phyloP scores from a whole-genome alignment of 1,140 invertebrate genomes.

The Drosophila sp. region DNA sequence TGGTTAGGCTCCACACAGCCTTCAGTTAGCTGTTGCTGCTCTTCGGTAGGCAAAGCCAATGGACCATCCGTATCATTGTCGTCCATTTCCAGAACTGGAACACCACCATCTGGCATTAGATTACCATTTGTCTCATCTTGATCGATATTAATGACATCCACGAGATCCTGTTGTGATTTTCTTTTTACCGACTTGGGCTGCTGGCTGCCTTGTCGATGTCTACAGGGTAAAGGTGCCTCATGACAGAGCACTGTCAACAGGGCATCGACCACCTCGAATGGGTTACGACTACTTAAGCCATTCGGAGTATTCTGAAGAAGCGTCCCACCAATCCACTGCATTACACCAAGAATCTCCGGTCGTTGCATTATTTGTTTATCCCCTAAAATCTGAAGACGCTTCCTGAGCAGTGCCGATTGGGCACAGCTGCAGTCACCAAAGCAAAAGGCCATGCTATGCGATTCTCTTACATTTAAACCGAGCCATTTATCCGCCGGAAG shows the following conservation, averaged over 20 bases:
- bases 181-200: conserved; percentile 36
- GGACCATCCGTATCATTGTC: conserved; percentile 25
- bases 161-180: conserved; percentile 67
- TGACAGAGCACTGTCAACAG: conserved; percentile 93
- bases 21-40: conserved; percentile 39
- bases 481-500: conserved; percentile 85
- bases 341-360: conserved; percentile 85
- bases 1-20: conserved; percentile 84
- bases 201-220: conserved; percentile 54
- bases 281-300: conserved; percentile 85
- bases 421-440: conserved; percentile 92
- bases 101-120: conserved; percentile 28
- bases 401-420: conserved; percentile 85
- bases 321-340: conserved; percentile 86
- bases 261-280: conserved; percentile 90
- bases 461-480: conserved; percentile 85
- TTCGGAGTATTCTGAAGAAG: conserved; percentile 87
- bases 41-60: conserved; percentile 2
- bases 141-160: conserved; percentile 82
- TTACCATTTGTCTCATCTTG: conserved; percentile 65
- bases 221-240: conserved; percentile 89
- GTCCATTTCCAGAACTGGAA: background rate
- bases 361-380: conserved; percentile 82
- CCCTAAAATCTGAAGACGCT: conserved; percentile 48
- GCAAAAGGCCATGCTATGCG: conserved; percentile 93